Base-by-base conservation (phyloP, 2,797 vertebrate genomes). In the Megalops cyprinoides region DNA sequence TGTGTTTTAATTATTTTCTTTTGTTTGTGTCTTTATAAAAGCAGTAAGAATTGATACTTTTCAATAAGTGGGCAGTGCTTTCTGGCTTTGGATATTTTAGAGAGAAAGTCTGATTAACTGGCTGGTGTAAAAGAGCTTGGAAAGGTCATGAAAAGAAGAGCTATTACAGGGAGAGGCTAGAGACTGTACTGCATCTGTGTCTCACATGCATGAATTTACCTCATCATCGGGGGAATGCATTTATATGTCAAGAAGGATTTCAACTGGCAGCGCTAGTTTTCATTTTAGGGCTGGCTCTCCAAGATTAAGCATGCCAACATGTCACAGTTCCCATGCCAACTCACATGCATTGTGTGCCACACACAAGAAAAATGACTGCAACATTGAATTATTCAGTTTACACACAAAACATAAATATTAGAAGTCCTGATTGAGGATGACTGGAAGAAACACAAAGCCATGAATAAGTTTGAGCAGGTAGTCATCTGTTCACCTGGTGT, bases 191-290 rank as follows among this genome's bases (percentile, higher is more conserved):
- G 73, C 10, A 53, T 15, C 48, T 25, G 12, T 53, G 18, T 46
- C 23, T 65, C 28, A 49, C 1, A 75, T 62, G 23, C 4, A 48
- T 49, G 34, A 46, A 76, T 79, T 39, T 34, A 48, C 25, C 46
- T 18, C 34, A 62, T 18, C 60, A 56, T 67, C 58, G 44, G 39
- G 28, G 23, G 67, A 42, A 49, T 37, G 20, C 76, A 77, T 42
- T 53, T n/a, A 56, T 77, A 75, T 53, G 23, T 5, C 20, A 75
- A 48, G 76, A 81, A 80, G 60, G 39, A 6, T 34, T 73, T 51
- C 49, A 25, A n/a, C 77, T 77, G 31, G 31, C 49, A 37, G 14
- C 39, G 20, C 18, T 77, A 37, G 9, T 74, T 48, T 80, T 25
- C 48, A 53, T 39, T 55, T 25, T n/a, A 53, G 46, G 9, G 18